Conservation (phyloP, 1,140 invertebrate genomes). For the Drosophila gunungcola region DNA sequence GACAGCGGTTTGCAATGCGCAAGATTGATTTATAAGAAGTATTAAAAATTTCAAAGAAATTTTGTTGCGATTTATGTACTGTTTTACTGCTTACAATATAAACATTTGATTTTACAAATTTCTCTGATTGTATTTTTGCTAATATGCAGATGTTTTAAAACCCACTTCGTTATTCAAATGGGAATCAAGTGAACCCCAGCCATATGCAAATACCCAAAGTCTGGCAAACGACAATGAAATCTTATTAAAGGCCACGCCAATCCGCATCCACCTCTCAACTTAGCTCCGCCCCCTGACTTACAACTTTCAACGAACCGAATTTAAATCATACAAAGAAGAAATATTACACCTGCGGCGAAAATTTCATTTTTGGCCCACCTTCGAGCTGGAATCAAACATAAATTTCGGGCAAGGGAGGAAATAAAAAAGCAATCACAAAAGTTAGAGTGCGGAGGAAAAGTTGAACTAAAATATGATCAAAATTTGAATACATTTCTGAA, state of each 20-base stretch:
- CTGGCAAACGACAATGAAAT: conserved; percentile 72
- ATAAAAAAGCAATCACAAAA: conserved; percentile 73
- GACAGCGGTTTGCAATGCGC: too few species aligned
- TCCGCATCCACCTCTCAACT: conserved; percentile 4
- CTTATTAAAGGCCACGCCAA: conserved; percentile 59
- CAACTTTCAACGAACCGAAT: conserved; percentile 50
- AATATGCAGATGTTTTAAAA: conserved; percentile 23
- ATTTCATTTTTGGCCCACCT: conserved; percentile 50
- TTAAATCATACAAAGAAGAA: conserved; percentile 71
- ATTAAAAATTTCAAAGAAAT: too few species aligned
- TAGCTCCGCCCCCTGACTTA: neutral
- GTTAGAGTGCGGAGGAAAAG: conserved; percentile 24
- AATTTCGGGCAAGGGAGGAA: conserved; percentile 34
- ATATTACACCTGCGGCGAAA: conserved; percentile 77
- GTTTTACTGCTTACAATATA: neutral
- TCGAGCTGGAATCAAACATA: conserved; percentile 61
- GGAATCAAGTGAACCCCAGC: conserved; percentile 21
- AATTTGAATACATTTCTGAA: conserved; percentile 68
- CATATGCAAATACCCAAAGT: conserved; percentile 56
- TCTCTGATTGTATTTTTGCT: neutral
- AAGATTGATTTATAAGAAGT: too few species aligned
- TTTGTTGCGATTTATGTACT: too few species aligned
- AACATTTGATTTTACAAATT: neutral
- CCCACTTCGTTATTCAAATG: conserved; percentile 27
- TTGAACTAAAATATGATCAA: conserved; percentile 72